Percentiles rank a stretch among this genome's conserved stretches.
phyloP scores from a whole-genome alignment of 2,797 vertebrate genomes.

The Catostomus latipinnis region DNA sequence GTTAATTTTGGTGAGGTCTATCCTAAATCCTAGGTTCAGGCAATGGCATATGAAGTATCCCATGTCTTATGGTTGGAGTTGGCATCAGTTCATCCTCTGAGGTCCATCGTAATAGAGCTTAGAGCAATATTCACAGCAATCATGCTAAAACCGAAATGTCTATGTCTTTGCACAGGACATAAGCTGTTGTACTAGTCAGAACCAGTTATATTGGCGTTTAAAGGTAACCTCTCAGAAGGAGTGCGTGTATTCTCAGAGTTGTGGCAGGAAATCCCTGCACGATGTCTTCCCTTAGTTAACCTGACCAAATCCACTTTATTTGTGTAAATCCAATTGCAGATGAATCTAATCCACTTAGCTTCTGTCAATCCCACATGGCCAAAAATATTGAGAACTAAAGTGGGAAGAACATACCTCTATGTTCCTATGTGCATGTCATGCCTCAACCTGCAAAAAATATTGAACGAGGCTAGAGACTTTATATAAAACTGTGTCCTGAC shows the following conservation, averaged over 20 bases:
- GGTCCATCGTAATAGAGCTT: no score
- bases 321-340: conserved; percentile 56
- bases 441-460: conserved; percentile 2
- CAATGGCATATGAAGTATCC: no score
- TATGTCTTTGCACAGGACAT: no score
- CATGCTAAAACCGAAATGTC: no score
- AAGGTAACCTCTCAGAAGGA: conserved; percentile 34
- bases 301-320: conserved; percentile 61
- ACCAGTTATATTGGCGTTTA: not conserved
- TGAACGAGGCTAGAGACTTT: not conserved
- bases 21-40: no score
- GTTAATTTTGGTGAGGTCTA: no score
- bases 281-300: conserved; percentile 55
- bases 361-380: conserved; percentile 50
- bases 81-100: no score
- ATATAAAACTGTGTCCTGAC: conserved; percentile 3
- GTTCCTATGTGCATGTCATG: no score
- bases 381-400: conserved; percentile 52
- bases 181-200: not conserved
- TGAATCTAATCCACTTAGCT: conserved; percentile 64
- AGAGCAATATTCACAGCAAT: no score
- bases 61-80: no score
- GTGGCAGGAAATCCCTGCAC: conserved; percentile 49
- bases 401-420: conserved; percentile 11
- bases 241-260: conserved; percentile 31